Evolutionary conservation across 2,113 vertebrate genomes (phyloP).

Genomic region (Hydropotes inermis): DNA sequence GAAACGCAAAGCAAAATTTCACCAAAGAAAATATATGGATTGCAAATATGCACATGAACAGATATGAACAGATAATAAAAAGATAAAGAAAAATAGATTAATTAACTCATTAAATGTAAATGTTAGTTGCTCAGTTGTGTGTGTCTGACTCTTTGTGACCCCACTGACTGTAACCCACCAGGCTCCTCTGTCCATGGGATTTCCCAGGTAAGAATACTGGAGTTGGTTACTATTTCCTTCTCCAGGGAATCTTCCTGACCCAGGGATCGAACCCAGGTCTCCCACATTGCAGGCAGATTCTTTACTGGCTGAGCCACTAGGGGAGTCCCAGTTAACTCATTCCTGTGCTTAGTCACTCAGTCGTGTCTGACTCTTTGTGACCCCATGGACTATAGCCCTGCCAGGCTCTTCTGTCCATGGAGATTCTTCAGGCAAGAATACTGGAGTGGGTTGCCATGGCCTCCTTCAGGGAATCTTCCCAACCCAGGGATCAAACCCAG

Average conservation of each 20-base stretch:
- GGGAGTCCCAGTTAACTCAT: neutral
- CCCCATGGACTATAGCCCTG: neutral
- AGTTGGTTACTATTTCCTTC: neutral
- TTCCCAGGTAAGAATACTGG: neutral
- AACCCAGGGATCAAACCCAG: neutral
- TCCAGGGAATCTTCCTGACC: neutral
- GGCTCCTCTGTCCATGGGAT: neutral
- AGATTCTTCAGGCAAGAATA: neutral
- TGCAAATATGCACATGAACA: neutral
- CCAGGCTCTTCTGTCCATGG: neutral
- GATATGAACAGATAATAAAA: neutral
- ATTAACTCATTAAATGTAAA: neutral
- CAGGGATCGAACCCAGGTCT: neutral
- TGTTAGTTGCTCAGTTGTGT: neutral
- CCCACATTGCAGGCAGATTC: neutral
- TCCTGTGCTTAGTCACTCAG: neutral
- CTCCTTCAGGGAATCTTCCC: neutral
- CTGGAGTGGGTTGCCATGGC: neutral
- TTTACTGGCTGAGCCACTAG: neutral
- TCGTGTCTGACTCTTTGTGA: neutral
- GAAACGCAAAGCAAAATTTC: neutral
- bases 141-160: neutral
- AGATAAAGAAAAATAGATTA: neutral
- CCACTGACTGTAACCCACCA: neutral
- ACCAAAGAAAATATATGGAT: neutral